A percentile compares a stretch with the other conserved stretches of the same genome.
phyloP scores from a whole-genome alignment of 2,888 invertebrate species.

The Clostera curtula region DNA sequence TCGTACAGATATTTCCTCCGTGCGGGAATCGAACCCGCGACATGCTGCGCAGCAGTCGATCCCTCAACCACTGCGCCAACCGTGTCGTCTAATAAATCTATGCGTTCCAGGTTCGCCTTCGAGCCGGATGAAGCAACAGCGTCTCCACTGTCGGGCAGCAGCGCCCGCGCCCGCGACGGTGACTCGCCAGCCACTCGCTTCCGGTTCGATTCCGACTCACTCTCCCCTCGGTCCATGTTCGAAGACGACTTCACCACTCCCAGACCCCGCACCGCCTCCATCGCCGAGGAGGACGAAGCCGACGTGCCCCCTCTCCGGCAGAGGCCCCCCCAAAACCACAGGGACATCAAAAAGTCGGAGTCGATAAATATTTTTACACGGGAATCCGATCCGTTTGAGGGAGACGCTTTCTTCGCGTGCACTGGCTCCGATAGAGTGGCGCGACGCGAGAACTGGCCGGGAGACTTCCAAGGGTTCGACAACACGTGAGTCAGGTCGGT shows the following conservation, averaged over 20 bases:
- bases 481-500: slow-evolving; percentile 42
- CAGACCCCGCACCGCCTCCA: slow-evolving; percentile 55
- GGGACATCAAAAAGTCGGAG: slow-evolving; percentile 88
- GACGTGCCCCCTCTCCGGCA: slow-evolving; percentile 52
- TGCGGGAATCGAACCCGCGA: too few species aligned
- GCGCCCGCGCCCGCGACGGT: slow-evolving; percentile 41
- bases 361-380: slow-evolving; percentile 92
- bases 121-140: slow-evolving; percentile 52
- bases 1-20: too few species aligned
- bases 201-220: slow-evolving; percentile 63
- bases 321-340: slow-evolving; percentile 57
- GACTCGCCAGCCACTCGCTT: slow-evolving; percentile 51
- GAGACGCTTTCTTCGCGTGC: slow-evolving; percentile 87
- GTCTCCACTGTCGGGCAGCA: slow-evolving; percentile 49
- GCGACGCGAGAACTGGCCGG: slow-evolving; percentile 66
- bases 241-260: slow-evolving; percentile 81
- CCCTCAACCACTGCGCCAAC: too few species aligned
- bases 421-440: slow-evolving; percentile 65
- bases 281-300: slow-evolving; percentile 63
- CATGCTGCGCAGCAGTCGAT: too few species aligned
- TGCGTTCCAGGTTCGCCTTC: slow-evolving; percentile 46
- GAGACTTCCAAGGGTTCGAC: slow-evolving; percentile 64
- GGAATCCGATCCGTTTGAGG: slow-evolving; percentile 91
- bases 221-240: slow-evolving; percentile 70
- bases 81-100: too few species aligned